Evolutionary conservation across 2,797 vertebrate genomes (phyloP).

Genomic region (Sebastes oblongus): DNA sequence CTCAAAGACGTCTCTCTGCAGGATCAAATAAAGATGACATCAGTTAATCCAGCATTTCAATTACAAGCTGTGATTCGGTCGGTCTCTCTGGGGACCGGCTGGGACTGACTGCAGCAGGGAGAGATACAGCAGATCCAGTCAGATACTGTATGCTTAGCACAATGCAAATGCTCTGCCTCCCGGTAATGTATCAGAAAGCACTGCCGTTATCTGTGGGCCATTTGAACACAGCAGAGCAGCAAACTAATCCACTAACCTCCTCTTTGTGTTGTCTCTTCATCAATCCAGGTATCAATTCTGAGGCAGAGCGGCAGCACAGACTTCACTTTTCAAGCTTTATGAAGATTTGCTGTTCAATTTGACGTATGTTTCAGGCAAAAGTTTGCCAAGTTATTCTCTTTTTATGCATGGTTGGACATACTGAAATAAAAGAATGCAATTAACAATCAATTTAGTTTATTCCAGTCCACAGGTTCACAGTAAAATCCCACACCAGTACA

Average conservation of each 20-base stretch:
- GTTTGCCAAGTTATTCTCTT: background rate
- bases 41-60: conserved; percentile 74
- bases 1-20: conserved; percentile 45
- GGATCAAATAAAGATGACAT: conserved; percentile 65
- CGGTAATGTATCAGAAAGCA: background rate
- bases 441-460: background rate
- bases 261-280: conserved; percentile 21
- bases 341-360: background rate
- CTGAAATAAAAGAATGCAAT: background rate
- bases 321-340: background rate
- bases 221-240: conserved; percentile 1
- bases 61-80: conserved; percentile 66
- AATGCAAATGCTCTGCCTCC: conserved; percentile 8
- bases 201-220: conserved; percentile 1
- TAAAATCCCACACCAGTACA: background rate
- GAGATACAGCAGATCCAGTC: conserved; percentile 12
- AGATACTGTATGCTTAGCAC: background rate
- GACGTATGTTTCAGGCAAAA: background rate
- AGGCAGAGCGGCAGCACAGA: background rate
- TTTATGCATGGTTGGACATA: background rate
- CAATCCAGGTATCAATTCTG: background rate
- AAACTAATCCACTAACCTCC: background rate
- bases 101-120: background rate
- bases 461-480: background rate
- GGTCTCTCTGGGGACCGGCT: conserved; percentile 27